Conservation (phyloP, 2,797 vertebrate species). For the Anniella stebbinsi region DNA sequence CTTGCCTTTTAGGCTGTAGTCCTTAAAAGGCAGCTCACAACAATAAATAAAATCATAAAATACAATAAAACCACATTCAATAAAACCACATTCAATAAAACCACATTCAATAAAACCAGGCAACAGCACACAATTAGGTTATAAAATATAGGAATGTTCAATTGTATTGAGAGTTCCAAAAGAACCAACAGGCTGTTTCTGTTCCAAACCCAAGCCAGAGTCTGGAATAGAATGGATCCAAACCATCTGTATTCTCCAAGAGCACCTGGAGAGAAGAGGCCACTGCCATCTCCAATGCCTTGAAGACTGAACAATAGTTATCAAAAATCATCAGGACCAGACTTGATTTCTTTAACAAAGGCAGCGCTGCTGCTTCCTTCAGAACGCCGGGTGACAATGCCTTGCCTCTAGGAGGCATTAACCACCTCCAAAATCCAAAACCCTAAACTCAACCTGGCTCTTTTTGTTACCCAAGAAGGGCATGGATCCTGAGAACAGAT, state of each 20-base stretch:
- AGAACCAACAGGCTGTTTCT: background rate
- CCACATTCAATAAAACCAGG: background rate
- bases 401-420: background rate
- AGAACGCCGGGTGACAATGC: no score
- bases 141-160: background rate
- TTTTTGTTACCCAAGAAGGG: background rate
- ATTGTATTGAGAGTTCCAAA: no score
- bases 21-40: background rate
- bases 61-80: background rate
- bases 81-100: background rate
- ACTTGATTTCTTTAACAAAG: no score
- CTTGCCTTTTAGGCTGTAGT: background rate
- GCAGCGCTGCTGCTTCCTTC: no score
- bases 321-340: no score
- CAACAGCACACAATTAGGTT: background rate
- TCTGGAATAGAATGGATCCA: background rate
- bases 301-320: no score
- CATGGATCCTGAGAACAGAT: background rate
- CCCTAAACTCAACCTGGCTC: background rate
- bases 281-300: background rate
- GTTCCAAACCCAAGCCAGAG: background rate
- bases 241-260: background rate
- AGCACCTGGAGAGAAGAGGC: background rate
- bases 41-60: background rate
- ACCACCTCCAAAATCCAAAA: background rate